phyloP scores from a whole-genome alignment of 2,888 invertebrate genomes.

The Zygothrica quintamaculata region DNA sequence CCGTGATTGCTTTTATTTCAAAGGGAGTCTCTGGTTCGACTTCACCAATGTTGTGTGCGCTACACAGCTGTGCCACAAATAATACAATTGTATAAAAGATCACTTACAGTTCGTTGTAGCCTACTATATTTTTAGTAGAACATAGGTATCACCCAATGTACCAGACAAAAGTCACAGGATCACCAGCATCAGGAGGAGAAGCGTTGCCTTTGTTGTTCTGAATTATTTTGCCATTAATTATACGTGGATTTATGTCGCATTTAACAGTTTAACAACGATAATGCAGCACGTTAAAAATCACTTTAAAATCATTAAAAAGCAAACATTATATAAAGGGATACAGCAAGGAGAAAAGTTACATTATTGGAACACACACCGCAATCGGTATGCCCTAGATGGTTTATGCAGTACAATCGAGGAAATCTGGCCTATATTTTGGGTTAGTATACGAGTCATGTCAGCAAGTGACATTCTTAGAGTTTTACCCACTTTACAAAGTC shows the following conservation, averaged over 20 bases:
- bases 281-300: constrained; percentile 72
- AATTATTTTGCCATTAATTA: constrained; percentile 82
- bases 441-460: too few species aligned
- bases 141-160: constrained; percentile 23
- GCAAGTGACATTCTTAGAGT: too few species aligned
- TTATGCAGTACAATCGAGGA: too few species aligned
- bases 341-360: neutral
- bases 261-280: constrained; percentile 60
- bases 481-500: too few species aligned
- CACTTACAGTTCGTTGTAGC: constrained; percentile 11
- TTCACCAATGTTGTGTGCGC: constrained; percentile 11
- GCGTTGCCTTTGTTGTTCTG: constrained; percentile 39
- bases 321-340: neutral
- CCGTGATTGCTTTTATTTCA: neutral
- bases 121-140: neutral
- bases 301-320: constrained; percentile 66
- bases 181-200: constrained; percentile 13
- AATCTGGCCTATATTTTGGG: too few species aligned
- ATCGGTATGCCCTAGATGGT: neutral
- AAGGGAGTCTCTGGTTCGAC: constrained; percentile 10
- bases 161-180: constrained; percentile 14
- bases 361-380: neutral
- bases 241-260: constrained; percentile 63
- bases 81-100: constrained; percentile 13
- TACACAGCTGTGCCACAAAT: neutral